A percentile compares a stretch with the other conserved stretches of the same genome.
Evolutionary conservation across 2,888 invertebrate genomes (phyloP).

Genomic region (Urechis unicinctus): DNA sequence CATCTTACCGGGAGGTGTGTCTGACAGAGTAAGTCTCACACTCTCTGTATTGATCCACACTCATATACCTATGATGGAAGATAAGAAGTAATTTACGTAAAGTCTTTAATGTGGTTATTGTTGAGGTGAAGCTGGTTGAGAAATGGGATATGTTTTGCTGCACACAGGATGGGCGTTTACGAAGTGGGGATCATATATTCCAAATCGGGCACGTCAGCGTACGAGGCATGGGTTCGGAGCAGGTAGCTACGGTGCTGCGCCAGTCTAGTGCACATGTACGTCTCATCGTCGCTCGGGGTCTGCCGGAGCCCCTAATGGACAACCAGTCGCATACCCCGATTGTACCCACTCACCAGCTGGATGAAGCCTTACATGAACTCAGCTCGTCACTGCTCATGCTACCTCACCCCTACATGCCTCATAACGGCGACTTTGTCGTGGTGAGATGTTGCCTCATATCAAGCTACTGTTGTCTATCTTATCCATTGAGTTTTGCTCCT

Average conservation of each 20-base stretch:
- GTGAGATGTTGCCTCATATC: too few relatives aligned
- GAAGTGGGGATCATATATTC: constrained; percentile 95
- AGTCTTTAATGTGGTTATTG: not conserved
- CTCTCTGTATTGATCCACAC: too few relatives aligned
- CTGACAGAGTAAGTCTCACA: constrained; percentile 71
- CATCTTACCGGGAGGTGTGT: constrained; percentile 93
- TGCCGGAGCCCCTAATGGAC: constrained; percentile 31
- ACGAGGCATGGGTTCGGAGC: constrained; percentile 91
- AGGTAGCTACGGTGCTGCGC: constrained; percentile 86
- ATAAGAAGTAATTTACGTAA: not conserved
- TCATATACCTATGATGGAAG: too few relatives aligned
- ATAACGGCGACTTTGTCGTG: too few relatives aligned
- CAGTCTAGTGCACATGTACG: constrained; percentile 93
- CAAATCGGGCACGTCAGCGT: constrained; percentile 82
- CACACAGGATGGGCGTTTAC: constrained; percentile 80
- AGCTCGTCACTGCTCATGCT: constrained; percentile 18
- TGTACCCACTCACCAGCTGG: constrained; percentile 81
- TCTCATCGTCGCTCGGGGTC: constrained; percentile 77
- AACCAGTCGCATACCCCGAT: constrained; percentile 14
- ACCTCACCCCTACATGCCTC: too few relatives aligned
- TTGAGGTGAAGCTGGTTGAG: not conserved
- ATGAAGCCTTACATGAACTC: constrained; percentile 64
- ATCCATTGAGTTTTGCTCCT: too few relatives aligned
- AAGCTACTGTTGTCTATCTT: too few relatives aligned
- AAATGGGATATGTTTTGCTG: not conserved